Conservation (phyloP, 2,797 vertebrate species). For the Anisognathus igniventris region DNA sequence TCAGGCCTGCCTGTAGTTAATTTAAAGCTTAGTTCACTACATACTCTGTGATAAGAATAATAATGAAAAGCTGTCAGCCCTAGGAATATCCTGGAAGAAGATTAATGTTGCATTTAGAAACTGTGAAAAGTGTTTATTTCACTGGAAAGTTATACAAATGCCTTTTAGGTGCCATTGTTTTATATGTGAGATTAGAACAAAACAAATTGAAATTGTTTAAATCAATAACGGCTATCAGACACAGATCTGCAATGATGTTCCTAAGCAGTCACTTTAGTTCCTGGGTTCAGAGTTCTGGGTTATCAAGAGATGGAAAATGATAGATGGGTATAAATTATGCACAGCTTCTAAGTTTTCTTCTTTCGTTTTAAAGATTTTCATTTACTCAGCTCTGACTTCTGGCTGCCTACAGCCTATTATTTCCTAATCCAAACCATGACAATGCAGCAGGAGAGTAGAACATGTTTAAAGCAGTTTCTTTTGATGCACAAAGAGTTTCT, state of each 20-base stretch:
- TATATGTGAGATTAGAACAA: not conserved
- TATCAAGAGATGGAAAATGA: conserved; percentile 10
- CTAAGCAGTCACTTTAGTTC: not conserved
- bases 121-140: not conserved
- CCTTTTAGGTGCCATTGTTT: not conserved
- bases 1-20: not conserved
- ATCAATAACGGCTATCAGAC: conserved; percentile 1
- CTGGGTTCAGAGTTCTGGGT: not conserved
- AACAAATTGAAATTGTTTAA: conserved; percentile 16
- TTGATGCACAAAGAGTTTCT: not conserved
- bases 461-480: conserved; percentile 8
- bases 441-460: not conserved
- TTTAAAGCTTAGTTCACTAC: not conserved
- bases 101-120: not conserved
- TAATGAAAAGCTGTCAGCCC: not conserved
- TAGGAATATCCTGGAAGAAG: not conserved
- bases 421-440: conserved; percentile 37
- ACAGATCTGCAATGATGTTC: not conserved
- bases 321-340: conserved; percentile 45
- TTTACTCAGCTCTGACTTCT: conserved; percentile 31
- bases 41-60: not conserved
- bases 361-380: conserved; percentile 24
- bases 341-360: conserved; percentile 33
- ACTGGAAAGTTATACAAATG: not conserved
- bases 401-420: conserved; percentile 33